phyloP scores from a whole-genome alignment of 2,113 vertebrate genomes.

The Chrysemys picta region DNA sequence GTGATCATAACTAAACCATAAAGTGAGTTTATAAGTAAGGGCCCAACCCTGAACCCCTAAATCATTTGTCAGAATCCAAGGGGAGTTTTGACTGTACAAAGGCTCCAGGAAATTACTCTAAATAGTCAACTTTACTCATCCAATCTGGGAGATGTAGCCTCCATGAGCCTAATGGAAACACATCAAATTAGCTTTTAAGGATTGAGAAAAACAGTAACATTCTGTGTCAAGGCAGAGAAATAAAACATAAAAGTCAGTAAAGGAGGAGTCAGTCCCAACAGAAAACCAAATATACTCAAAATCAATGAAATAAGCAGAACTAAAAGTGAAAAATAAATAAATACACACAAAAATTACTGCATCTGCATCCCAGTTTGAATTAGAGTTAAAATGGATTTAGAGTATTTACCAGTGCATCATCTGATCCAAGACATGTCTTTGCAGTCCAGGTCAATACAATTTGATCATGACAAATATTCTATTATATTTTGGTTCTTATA shows the following conservation, averaged over 20 bases:
- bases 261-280: neutral
- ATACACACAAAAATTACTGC: neutral
- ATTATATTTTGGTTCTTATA: neutral
- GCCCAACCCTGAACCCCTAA: neutral
- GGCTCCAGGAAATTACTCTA: neutral
- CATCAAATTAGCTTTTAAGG: neutral
- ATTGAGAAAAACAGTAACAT: neutral
- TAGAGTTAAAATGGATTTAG: neutral
- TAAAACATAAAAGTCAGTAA: neutral
- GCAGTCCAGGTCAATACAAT: neutral
- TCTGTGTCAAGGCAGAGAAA: neutral
- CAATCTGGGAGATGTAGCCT: neutral
- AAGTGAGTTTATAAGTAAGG: neutral
- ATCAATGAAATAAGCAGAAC: neutral
- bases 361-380: neutral
- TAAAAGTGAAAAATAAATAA: fast-evolving
- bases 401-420: neutral
- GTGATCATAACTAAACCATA: neutral
- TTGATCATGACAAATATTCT: neutral
- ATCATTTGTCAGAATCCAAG: neutral
- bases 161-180: neutral
- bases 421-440: neutral
- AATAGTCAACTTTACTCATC: neutral
- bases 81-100: neutral
- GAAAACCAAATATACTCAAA: neutral